Evolutionary conservation across 2,888 invertebrate genomes (phyloP).

Genomic region (Apamea epomidion): DNA sequence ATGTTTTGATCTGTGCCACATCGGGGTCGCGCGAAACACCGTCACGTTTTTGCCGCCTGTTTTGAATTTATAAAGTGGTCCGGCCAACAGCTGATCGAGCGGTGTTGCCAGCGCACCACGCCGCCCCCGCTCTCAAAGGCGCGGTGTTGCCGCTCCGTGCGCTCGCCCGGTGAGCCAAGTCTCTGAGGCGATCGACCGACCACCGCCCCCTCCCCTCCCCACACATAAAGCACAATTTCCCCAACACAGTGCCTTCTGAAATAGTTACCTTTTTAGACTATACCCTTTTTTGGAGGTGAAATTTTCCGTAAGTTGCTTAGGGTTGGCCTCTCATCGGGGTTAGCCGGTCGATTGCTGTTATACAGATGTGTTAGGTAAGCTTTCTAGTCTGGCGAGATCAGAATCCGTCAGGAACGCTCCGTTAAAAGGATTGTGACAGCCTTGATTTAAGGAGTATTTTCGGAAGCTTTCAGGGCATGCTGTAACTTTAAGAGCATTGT

Average conservation of each 20-base stretch:
- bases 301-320: conserved; percentile 53
- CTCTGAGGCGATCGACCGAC: conserved; percentile 87
- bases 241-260: conserved; percentile 76
- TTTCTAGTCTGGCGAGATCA: conserved; percentile 60
- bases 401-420: conserved; percentile 56
- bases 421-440: conserved; percentile 61
- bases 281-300: conserved; percentile 69
- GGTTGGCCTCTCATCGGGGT: conserved; percentile 68
- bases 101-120: conserved; percentile 75
- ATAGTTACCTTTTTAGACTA: conserved; percentile 76
- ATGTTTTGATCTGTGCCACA: conserved; percentile 75
- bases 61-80: conserved; percentile 85
- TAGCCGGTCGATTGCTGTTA: conserved; percentile 71
- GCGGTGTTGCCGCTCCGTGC: conserved; percentile 82
- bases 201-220: conserved; percentile 74
- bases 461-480: conserved; percentile 36
- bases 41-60: conserved; percentile 85
- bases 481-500: conserved; percentile 45
- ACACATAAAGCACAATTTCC: conserved; percentile 79
- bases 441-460: conserved; percentile 58
- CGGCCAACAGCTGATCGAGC: conserved; percentile 87
- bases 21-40: conserved; percentile 71
- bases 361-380: conserved; percentile 51
- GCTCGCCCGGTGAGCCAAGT: conserved; percentile 68
- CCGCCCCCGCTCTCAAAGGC: conserved; percentile 70